A percentile compares a stretch with the other conserved stretches of the same genome.
These are phyloP conservation scores for Pararge aegeria DNA, from an alignment of 1,140 invertebrate species.

Conservation along the genomic window DNA sequence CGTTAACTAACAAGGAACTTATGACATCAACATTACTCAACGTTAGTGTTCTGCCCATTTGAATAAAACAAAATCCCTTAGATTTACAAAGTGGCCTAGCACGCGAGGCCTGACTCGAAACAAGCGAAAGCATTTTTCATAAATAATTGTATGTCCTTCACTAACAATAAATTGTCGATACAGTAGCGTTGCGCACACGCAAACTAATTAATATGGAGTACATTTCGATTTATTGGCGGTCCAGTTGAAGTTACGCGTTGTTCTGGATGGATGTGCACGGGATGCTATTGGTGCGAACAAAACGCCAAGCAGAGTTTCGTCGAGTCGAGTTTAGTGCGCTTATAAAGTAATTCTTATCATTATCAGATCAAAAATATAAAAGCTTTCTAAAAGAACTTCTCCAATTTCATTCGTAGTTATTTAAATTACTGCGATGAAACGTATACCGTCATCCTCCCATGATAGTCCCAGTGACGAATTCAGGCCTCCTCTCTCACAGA, in stretches of 20 bases:
- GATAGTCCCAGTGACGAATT: too few species aligned
- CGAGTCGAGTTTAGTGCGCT: too few species aligned
- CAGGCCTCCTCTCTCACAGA: too few species aligned
- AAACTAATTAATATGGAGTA: conserved; percentile 76
- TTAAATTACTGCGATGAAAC: too few species aligned
- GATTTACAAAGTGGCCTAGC: conserved; percentile 21
- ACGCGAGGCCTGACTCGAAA: conserved; percentile 38
- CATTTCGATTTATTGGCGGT: conserved; percentile 66
- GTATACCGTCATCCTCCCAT: too few species aligned
- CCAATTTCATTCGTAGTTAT: too few species aligned
- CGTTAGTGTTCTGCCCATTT: conserved; percentile 9
- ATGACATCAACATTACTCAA: conserved; percentile 3
- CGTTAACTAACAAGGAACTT: neutral
- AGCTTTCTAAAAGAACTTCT: too few species aligned
- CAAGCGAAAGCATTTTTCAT: conserved; percentile 65
- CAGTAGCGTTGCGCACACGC: conserved; percentile 66
- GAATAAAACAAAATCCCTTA: conserved; percentile 20
- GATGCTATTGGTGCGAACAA: neutral
- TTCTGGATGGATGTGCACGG: conserved; percentile 28
- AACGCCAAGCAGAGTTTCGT: neutral
- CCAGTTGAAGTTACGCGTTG: conserved; percentile 56
- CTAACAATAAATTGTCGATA: conserved; percentile 58
- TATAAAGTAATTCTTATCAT: too few species aligned
- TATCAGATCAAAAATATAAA: too few species aligned
- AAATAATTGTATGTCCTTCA: conserved; percentile 60